These are phyloP conservation scores for Campoletis raptor DNA, from an alignment of 2,888 invertebrate species.

Conservation along the genomic window DNA sequence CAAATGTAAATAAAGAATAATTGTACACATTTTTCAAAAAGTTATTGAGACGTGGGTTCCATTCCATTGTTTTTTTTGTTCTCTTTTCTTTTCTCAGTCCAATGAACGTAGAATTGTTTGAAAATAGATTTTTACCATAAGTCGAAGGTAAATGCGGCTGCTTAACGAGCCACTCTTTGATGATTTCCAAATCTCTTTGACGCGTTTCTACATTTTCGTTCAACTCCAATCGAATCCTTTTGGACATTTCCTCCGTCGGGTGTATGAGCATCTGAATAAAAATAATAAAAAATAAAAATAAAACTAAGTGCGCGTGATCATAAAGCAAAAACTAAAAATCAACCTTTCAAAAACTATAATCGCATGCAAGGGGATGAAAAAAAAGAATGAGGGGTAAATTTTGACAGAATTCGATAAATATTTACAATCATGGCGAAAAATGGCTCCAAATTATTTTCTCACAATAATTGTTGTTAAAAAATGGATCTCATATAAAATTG, in stretches of 20 bases:
- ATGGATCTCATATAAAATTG: too few relatives aligned
- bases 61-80: not conserved
- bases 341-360: not conserved
- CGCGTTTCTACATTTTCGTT: slow-evolving; percentile 88
- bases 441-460: too few relatives aligned
- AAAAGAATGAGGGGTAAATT: not conserved
- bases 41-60: not conserved
- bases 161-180: slow-evolving; percentile 88
- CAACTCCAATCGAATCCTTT: slow-evolving; percentile 89
- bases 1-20: not conserved
- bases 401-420: too few relatives aligned
- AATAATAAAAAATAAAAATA: slow-evolving; percentile 10
- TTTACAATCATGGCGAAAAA: too few relatives aligned
- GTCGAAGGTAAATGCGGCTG: slow-evolving; percentile 88
- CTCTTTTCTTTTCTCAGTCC: not conserved
- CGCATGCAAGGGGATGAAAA: not conserved
- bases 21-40: not conserved
- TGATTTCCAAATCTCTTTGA: slow-evolving; percentile 86
- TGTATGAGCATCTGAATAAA: slow-evolving; percentile 87
- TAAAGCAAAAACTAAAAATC: not conserved
- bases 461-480: too few relatives aligned
- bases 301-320: slow-evolving; percentile 19
- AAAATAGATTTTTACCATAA: slow-evolving; percentile 74
- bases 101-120: not conserved
- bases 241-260: slow-evolving; percentile 89